Conservation (phyloP, 2,113 vertebrate genomes). For the Tragelaphus buxtoni region DNA sequence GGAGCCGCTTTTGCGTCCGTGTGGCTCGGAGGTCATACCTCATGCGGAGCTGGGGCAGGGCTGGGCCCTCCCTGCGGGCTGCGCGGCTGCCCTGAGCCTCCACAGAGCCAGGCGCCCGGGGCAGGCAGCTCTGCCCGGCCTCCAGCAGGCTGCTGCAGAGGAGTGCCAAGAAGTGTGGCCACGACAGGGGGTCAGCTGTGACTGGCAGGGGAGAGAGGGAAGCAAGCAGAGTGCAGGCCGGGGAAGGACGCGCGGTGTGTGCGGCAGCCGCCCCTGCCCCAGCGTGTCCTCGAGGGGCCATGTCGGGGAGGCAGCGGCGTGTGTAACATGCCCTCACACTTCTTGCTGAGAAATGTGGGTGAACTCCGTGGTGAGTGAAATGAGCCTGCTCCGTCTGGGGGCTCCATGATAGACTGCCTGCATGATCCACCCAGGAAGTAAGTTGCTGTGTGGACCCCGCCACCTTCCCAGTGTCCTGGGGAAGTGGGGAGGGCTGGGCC, state of each 20-base stretch:
- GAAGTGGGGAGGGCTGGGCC: background rate
- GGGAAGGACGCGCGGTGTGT: fast-evolving
- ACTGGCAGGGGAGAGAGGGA: background rate
- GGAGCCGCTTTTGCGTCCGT: background rate
- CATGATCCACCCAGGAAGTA: background rate
- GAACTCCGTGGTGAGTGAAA: background rate
- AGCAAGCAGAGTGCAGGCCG: fast-evolving
- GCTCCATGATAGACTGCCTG: background rate
- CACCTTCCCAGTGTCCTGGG: background rate
- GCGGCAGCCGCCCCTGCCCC: no score
- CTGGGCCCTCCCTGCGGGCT: background rate
- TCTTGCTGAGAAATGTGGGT: background rate
- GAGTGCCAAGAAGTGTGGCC: background rate
- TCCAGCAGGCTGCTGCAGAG: background rate
- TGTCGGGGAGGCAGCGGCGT: fast-evolving
- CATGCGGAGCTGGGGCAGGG: background rate
- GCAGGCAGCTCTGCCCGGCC: background rate
- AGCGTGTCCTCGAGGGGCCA: fast-evolving
- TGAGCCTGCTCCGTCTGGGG: fast-evolving
- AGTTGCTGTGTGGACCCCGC: background rate
- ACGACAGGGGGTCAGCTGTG: background rate
- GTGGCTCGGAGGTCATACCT: background rate
- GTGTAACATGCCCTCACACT: background rate
- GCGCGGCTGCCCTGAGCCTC: background rate
- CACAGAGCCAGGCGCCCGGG: background rate